These are phyloP conservation scores for Scartelaos histophorus DNA, from an alignment of 2,113 vertebrate genomes.

Conservation along the genomic window DNA sequence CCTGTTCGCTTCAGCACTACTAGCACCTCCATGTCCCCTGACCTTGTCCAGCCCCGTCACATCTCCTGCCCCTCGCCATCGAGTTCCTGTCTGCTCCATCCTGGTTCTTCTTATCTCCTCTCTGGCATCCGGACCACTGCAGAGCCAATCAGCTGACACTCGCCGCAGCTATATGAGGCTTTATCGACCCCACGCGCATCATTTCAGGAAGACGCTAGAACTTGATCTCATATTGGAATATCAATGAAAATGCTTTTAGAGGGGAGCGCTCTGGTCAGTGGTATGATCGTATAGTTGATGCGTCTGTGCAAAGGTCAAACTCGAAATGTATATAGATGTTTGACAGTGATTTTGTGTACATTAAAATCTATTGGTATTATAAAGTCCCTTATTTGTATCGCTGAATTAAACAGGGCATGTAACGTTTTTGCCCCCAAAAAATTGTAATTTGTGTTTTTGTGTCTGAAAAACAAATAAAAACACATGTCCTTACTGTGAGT, in stretches of 20 bases:
- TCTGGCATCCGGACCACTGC: constrained; percentile 33
- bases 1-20: too few relatives aligned
- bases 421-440: too few relatives aligned
- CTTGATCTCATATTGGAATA: constrained; percentile 40
- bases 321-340: too few relatives aligned
- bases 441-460: too few relatives aligned
- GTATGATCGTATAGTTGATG: constrained; percentile 3
- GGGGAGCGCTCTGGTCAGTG: constrained; percentile 11
- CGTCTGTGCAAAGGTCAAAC: constrained; percentile 23
- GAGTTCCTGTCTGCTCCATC: neutral
- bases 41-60: constrained; percentile 1
- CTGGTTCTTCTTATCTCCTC: neutral
- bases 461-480: too few relatives aligned
- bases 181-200: constrained; percentile 49
- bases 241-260: constrained; percentile 41
- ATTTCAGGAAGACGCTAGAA: constrained; percentile 57
- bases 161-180: constrained; percentile 36
- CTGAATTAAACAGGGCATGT: too few relatives aligned
- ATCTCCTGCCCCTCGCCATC: neutral
- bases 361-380: neutral
- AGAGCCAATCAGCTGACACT: constrained; percentile 13
- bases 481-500: too few relatives aligned
- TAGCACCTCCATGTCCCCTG: too few relatives aligned
- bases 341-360: neutral
- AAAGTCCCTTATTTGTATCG: neutral